These are phyloP conservation scores for Holacanthus passer DNA, from an alignment of 2,113 vertebrate genomes.

Conservation along the genomic window DNA sequence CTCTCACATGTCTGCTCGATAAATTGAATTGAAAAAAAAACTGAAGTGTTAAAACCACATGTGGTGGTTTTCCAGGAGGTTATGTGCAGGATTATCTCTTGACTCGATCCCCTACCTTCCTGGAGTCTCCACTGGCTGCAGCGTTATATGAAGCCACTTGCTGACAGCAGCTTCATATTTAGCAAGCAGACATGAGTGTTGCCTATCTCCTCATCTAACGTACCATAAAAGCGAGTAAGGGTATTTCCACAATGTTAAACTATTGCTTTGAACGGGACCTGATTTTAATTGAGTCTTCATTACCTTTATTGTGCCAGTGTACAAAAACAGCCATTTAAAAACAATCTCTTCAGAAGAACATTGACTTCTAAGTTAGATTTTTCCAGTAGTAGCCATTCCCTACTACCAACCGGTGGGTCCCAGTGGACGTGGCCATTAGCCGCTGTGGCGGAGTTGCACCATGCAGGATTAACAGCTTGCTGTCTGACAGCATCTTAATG, in stretches of 20 bases:
- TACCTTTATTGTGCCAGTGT: neutral
- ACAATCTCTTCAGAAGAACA: neutral
- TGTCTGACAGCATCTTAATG: neutral
- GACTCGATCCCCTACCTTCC: neutral
- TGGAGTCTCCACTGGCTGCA: neutral
- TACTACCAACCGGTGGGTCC: neutral
- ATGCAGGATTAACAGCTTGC: neutral
- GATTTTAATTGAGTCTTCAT: neutral
- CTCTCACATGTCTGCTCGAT: no score
- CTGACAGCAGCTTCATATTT: neutral
- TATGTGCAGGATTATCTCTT: neutral
- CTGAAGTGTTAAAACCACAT: neutral
- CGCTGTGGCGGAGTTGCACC: neutral
- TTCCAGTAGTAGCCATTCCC: neutral
- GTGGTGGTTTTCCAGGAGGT: no score
- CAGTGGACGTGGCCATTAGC: neutral
- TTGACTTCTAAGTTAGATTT: neutral
- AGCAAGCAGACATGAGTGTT: neutral
- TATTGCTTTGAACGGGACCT: neutral
- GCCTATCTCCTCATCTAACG: neutral
- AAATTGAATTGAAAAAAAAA: neutral
- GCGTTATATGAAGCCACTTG: neutral
- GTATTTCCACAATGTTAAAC: neutral
- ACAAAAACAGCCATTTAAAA: neutral
- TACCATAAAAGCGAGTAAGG: neutral